Base-by-base conservation (phyloP, 2,113 vertebrate genomes). In the Corythaixoides concolor region DNA sequence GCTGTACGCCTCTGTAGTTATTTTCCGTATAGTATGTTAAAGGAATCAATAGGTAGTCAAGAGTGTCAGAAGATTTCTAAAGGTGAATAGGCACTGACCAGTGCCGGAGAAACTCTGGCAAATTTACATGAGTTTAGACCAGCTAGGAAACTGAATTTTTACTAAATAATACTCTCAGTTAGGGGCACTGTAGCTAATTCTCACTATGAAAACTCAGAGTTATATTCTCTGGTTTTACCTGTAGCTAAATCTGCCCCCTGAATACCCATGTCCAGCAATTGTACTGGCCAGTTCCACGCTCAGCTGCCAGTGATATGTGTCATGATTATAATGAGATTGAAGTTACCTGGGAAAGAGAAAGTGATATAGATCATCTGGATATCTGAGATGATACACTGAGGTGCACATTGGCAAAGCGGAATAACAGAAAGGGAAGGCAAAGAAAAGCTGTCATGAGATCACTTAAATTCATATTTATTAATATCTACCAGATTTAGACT, bases 281-380 rank as follows among this genome's bases (percentile, higher is more conserved):
- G 16, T 45, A 37, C 16, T 58, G 52, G 26, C 23, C 27, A 52
- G 43, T 50, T 70, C 41, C 67, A 68, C 5, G 5, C 20, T n/a
- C 35, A 28, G 23, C 33, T 86, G 28, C 14, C n/a, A 60, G 19
- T 0, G 8, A 73, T 14, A 33, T 7, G 32, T 45, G 24, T 70
- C 43, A 37, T 12, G 27, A 14, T 66, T 85, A 63, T 33, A 68
- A 64, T 8, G n/a, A 67, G 24, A 50, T 14, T 59, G n/a, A 84
- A 81, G 28, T 58, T 84, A 67, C 22, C 24, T 18, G 13, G 19
- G 21, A 72, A 76, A 83, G 30, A 72, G n/a, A 64, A 85, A 33
- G 28, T 0, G 0, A 13, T 18, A 35, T 37, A 53, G 30, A 24
- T 35, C 2, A 1, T 49, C 33, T 62, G 30, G 63, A 35, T 56